Evolutionary conservation across 1,140 invertebrate species (phyloP).

Genomic region (Drosophila novamexicana): DNA sequence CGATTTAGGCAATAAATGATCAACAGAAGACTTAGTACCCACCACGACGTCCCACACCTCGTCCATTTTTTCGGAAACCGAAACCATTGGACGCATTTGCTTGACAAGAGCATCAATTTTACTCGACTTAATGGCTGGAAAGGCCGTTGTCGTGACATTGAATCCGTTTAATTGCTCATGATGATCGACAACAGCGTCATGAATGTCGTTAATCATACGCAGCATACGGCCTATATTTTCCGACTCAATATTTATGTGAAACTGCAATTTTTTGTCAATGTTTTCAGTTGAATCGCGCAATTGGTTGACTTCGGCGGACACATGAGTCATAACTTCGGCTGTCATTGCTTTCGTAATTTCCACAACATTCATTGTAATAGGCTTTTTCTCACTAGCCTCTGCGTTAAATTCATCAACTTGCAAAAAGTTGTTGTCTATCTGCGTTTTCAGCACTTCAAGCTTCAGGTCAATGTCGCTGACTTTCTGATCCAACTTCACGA

Average conservation of each 20-base stretch:
- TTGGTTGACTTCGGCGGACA: conserved; percentile 90
- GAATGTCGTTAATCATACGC: conserved; percentile 91
- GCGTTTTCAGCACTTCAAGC: conserved; percentile 90
- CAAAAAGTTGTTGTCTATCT: conserved; percentile 92
- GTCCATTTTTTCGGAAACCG: conserved; percentile 95
- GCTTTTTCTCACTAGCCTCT: conserved; percentile 93
- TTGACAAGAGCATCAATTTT: conserved; percentile 91
- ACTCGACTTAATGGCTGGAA: conserved; percentile 87
- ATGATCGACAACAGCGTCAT: conserved; percentile 90
- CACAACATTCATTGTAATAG: conserved; percentile 91
- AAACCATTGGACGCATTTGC: conserved; percentile 92
- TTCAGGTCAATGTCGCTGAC: conserved; percentile 92
- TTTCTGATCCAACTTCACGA: conserved; percentile 91
- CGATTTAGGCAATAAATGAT: conserved; percentile 93
- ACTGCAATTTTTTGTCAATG: conserved; percentile 92
- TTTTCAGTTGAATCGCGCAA: conserved; percentile 90
- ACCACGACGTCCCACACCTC: conserved; percentile 95
- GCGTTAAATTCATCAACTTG: conserved; percentile 92
- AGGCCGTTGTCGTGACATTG: conserved; percentile 85
- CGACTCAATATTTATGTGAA: conserved; percentile 92
- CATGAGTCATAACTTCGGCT: conserved; percentile 90
- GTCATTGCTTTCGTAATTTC: conserved; percentile 92
- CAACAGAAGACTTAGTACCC: conserved; percentile 93
- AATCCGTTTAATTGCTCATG: conserved; percentile 81
- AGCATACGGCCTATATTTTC: conserved; percentile 91